Percentiles rank a stretch among this genome's conserved stretches.
Conservation (phyloP, 2,888 invertebrate genomes). For the Cheilosia variabilis region DNA sequence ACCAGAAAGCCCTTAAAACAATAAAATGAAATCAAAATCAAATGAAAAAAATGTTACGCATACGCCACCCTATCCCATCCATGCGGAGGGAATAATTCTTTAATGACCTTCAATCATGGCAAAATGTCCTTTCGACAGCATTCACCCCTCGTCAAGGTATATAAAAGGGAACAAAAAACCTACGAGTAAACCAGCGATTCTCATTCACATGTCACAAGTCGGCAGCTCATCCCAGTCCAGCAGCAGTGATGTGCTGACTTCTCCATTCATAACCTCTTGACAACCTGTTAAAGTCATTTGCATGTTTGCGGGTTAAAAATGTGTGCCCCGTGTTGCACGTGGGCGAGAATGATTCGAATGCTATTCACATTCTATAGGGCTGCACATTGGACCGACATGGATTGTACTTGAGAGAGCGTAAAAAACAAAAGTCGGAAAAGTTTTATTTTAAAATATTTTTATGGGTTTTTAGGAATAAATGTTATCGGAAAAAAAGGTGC, state of each 20-base stretch:
- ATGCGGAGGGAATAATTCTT: background rate
- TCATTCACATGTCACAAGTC: conserved; percentile 44
- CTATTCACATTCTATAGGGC: conserved; percentile 36
- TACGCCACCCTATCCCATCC: conserved; percentile 7
- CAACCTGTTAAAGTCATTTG: conserved; percentile 67
- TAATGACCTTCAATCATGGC: conserved; percentile 22
- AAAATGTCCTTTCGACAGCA: conserved; percentile 15
- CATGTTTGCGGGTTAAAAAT: conserved; percentile 50
- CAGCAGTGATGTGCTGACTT: conserved; percentile 10
- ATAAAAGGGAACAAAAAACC: background rate
- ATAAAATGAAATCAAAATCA: background rate
- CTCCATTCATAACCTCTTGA: conserved; percentile 59
- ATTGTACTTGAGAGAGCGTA: conserved; percentile 36
- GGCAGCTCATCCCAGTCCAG: background rate
- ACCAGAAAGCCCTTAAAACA: background rate
- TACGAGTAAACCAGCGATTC: background rate
- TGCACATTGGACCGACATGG: conserved; percentile 55
- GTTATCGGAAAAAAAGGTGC: conserved; percentile 9
- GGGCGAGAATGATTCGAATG: conserved; percentile 22
- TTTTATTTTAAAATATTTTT: conserved; percentile 1
- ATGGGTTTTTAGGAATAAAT: conserved; percentile 12
- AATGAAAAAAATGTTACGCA: conserved; percentile 17
- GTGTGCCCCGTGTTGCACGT: background rate
- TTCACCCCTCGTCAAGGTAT: conserved; percentile 33
- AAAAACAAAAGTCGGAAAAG: conserved; percentile 18